A percentile compares a stretch with the other conserved stretches of the same genome.
Evolutionary conservation across 2,113 vertebrate species (phyloP).

Genomic region (Halcyon malimbica): DNA sequence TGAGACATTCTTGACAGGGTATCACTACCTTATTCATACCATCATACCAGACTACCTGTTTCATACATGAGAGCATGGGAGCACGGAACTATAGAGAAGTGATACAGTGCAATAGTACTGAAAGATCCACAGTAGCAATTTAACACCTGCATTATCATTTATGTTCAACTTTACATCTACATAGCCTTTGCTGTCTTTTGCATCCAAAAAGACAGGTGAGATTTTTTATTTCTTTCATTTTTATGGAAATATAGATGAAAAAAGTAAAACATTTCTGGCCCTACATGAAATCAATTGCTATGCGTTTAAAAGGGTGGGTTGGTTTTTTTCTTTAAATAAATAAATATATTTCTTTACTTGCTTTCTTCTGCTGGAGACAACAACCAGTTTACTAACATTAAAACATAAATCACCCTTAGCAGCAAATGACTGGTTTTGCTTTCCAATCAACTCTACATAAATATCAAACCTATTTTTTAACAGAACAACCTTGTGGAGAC

Average conservation of each 20-base stretch:
- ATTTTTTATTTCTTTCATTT: not conserved
- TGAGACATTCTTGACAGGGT: not conserved
- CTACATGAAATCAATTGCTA: not conserved
- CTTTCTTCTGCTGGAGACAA: constrained; percentile 34
- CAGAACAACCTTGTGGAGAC: not conserved
- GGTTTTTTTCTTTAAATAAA: not conserved
- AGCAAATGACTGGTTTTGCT: constrained; percentile 33
- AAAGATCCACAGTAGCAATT: not conserved
- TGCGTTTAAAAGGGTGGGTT: not conserved
- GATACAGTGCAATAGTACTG: not conserved
- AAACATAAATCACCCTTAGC: constrained; percentile 11
- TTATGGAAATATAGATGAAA: not conserved
- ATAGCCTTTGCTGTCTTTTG: not conserved
- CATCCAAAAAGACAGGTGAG: not conserved
- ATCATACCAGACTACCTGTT: too few species aligned
- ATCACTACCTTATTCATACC: not conserved
- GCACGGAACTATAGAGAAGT: not conserved
- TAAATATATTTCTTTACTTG: not conserved
- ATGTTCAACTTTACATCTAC: not conserved
- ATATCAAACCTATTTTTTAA: not conserved
- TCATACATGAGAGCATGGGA: not conserved
- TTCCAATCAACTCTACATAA: constrained; percentile 53
- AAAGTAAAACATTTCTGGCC: not conserved
- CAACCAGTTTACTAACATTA: not conserved
- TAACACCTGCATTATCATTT: not conserved